A percentile compares a stretch with the other conserved stretches of the same genome.
Conservation (phyloP, 2,113 vertebrate species). For the Rhabdomys dilectus region DNA sequence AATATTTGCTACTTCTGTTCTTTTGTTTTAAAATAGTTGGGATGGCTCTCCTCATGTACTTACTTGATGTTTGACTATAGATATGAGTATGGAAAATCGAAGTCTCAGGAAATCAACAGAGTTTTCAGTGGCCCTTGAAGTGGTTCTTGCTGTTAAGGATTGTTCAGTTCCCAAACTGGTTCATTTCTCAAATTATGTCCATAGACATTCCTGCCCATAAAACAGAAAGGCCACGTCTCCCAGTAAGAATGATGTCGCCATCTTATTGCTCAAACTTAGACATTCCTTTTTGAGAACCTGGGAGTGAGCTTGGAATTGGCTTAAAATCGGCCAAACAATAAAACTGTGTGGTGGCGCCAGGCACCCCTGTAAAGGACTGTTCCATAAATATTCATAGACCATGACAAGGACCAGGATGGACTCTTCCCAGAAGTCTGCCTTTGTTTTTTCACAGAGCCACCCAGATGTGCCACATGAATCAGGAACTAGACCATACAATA, state of each 20-base stretch:
- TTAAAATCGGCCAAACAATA: constrained; percentile 66
- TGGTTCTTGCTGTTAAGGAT: not conserved
- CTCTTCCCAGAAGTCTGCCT: constrained; percentile 2
- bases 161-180: not conserved
- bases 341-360: constrained; percentile 65
- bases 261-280: constrained; percentile 48
- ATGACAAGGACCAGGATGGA: constrained; percentile 42
- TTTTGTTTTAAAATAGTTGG: not conserved
- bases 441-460: not conserved
- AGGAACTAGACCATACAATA: not conserved
- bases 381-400: constrained; percentile 68
- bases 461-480: not conserved
- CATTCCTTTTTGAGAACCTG: constrained; percentile 56
- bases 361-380: constrained; percentile 30
- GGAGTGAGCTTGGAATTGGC: constrained; percentile 35
- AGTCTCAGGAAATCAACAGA: not conserved
- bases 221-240: not conserved
- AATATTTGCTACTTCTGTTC: not conserved
- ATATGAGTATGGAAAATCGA: not conserved
- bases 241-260: not conserved
- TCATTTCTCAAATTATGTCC: constrained; percentile 7
- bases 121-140: not conserved
- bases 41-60: not conserved
- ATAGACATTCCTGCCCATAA: not conserved
- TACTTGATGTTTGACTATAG: not conserved